Conservation (phyloP, 2,888 invertebrate genomes). For the Lasiommata megera region DNA sequence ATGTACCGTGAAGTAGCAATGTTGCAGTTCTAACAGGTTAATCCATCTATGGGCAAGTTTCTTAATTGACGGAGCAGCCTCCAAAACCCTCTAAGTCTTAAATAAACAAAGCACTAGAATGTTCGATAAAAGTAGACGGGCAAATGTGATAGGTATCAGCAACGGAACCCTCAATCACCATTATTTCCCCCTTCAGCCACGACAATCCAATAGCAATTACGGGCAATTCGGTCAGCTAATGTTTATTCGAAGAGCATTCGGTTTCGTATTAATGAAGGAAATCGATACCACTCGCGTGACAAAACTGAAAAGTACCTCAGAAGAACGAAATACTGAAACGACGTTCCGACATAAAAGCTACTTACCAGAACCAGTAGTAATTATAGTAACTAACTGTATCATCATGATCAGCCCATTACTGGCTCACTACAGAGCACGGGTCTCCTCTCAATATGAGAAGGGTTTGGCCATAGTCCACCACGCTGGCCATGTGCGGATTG, state of each 20-base stretch:
- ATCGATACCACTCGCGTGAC: slow-evolving; percentile 57
- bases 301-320: slow-evolving; percentile 33
- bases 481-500: too few relatives aligned
- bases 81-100: too few relatives aligned
- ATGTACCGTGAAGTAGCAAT: too few relatives aligned
- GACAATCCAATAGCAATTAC: slow-evolving; percentile 67
- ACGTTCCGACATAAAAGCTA: neutral
- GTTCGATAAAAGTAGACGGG: neutral
- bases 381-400: too few relatives aligned
- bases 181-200: slow-evolving; percentile 41
- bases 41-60: too few relatives aligned
- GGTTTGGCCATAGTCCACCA: too few relatives aligned
- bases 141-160: slow-evolving; percentile 11
- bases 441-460: too few relatives aligned
- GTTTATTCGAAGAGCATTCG: slow-evolving; percentile 62
- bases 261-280: slow-evolving; percentile 40
- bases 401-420: too few relatives aligned
- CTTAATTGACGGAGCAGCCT: too few relatives aligned
- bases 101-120: neutral
- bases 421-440: too few relatives aligned
- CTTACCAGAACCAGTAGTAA: too few relatives aligned
- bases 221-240: slow-evolving; percentile 51
- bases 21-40: too few relatives aligned
- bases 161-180: slow-evolving; percentile 42
- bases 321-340: neutral